A percentile compares a stretch with the other conserved stretches of the same genome.
phyloP scores from a whole-genome alignment of 2,113 vertebrate species.

The Proteles cristata region DNA sequence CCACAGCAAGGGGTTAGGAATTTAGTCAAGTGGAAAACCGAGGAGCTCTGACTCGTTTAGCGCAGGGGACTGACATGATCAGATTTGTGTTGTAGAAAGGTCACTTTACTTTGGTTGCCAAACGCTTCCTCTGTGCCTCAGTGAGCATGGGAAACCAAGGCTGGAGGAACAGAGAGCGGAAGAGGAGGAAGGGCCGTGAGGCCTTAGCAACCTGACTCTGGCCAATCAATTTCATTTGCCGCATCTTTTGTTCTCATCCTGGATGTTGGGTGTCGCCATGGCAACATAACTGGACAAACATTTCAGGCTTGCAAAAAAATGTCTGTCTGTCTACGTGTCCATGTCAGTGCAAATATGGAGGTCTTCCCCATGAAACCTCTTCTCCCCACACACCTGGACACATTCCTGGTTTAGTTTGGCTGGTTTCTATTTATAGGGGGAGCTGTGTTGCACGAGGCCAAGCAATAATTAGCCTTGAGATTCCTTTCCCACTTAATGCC shows the following conservation, averaged over 20 bases:
- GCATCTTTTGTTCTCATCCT: not conserved
- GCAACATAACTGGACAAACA: not conserved
- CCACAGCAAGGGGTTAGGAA: not conserved
- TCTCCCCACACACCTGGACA: not conserved
- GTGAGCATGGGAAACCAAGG: not conserved
- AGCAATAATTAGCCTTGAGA: not conserved
- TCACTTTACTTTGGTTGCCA: not conserved
- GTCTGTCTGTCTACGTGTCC: not conserved
- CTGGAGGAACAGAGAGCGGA: not conserved
- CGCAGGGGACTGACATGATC: not conserved
- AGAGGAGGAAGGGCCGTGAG: not conserved
- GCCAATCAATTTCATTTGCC: not conserved
- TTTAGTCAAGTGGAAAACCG: not conserved
- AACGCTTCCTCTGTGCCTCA: not conserved
- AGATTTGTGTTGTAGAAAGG: not conserved
- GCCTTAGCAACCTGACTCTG: not conserved
- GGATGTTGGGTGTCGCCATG: not conserved
- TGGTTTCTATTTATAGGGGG: conserved; percentile 16
- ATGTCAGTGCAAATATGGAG: not conserved
- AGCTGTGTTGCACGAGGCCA: not conserved
- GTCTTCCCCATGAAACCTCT: not conserved
- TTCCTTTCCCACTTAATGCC: not conserved
- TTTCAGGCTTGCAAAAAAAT: conserved; percentile 20
- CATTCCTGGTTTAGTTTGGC: not conserved
- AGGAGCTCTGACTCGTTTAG: not conserved